Percentiles rank a stretch among this genome's conserved stretches.
Conservation (phyloP, 1,140 invertebrate species). For the Drosophila virilis region DNA sequence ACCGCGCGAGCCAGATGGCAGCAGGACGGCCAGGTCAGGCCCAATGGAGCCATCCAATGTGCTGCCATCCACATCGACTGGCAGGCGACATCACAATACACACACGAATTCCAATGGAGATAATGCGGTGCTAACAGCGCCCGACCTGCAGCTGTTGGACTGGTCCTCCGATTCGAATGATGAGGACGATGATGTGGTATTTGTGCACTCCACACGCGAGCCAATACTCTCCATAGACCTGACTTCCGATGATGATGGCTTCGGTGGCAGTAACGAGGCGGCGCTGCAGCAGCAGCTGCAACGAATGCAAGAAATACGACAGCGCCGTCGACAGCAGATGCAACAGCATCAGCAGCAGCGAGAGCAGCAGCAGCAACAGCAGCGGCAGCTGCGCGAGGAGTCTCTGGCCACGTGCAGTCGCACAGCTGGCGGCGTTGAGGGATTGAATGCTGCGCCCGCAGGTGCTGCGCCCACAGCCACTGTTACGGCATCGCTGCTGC, state of each 20-base stretch:
- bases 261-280: conserved; percentile 34
- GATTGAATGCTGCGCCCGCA: not conserved
- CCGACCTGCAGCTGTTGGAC: conserved; percentile 90
- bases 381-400: conserved; percentile 25
- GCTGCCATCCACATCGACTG: conserved; percentile 61
- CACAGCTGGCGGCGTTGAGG: conserved; percentile 5
- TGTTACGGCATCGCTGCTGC: conserved; percentile 9
- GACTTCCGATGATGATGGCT: conserved; percentile 75
- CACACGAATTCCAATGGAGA: conserved; percentile 11
- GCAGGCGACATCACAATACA: conserved; percentile 33
- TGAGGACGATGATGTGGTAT: conserved; percentile 86
- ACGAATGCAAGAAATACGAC: conserved; percentile 10
- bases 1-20: conserved; percentile 49
- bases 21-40: not conserved
- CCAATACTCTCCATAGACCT: conserved; percentile 80
- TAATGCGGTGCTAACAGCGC: conserved; percentile 87
- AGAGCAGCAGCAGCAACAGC: conserved; percentile 5
- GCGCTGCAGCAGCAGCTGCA: conserved; percentile 23
- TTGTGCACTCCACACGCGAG: conserved; percentile 80
- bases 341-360: conserved; percentile 9
- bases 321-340: conserved; percentile 7
- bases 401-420: conserved; percentile 25
- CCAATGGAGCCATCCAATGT: conserved; percentile 32
- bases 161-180: conserved; percentile 89
- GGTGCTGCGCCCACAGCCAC: not conserved